Evolutionary conservation across 2,113 vertebrate genomes (phyloP).

Genomic region (Tragulus kanchil): DNA sequence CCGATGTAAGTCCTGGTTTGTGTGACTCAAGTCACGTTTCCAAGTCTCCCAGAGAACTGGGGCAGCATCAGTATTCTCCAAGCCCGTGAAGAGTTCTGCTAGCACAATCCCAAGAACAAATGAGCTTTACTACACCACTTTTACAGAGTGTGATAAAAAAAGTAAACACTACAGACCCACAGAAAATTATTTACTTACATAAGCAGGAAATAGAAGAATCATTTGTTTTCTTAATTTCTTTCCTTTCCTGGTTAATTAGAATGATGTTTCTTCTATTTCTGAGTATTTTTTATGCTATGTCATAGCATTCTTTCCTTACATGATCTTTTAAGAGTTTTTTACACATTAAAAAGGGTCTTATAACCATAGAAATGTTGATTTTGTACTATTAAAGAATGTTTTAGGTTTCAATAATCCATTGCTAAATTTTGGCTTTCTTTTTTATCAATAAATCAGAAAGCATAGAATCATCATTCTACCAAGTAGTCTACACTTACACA

Average conservation of each 20-base stretch:
- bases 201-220: constrained; percentile 48
- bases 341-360: constrained; percentile 46
- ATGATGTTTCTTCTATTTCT: background rate
- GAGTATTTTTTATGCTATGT: background rate
- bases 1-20: background rate
- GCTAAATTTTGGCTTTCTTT: constrained; percentile 57
- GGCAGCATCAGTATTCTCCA: background rate
- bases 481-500: background rate
- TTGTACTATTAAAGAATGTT: constrained; percentile 50
- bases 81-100: constrained; percentile 22
- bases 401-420: constrained; percentile 32
- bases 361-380: constrained; percentile 58
- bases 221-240: background rate
- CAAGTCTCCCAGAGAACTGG: background rate
- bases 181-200: constrained; percentile 45
- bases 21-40: background rate
- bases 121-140: background rate
- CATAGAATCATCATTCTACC: background rate
- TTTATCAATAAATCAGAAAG: constrained; percentile 27
- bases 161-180: background rate
- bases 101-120: constrained; percentile 2
- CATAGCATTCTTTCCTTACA: constrained; percentile 6
- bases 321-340: constrained; percentile 40
- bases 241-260: constrained; percentile 20
- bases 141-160: constrained; percentile 26